Base-by-base conservation (phyloP, 2,797 vertebrate genomes). In the Labroides dimidiatus region DNA sequence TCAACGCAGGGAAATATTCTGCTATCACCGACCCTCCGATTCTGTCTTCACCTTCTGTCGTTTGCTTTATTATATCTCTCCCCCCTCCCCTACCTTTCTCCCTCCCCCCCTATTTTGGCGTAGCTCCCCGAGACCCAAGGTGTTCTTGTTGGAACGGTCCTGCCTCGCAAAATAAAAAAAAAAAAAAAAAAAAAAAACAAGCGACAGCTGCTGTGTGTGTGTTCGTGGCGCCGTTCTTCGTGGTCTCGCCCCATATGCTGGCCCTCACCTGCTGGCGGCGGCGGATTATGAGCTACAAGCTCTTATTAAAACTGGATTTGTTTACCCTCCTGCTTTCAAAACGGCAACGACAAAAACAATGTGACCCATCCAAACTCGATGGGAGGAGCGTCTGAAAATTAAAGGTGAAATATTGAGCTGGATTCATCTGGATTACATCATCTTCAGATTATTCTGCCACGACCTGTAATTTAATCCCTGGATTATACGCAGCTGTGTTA, bases 251-350 rank as follows among this genome's bases (percentile, higher is more conserved):
- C 93, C 93, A 94, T 93, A 94, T 94, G 93, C 75, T 87, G 84
- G 78, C 61, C 83, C 91, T 92, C 91, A 94, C 92, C 93, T 94
- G 92, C 92, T 89, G 92, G 84, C 57, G 74, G 66, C 39, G 33
- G 79, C 85, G 90, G 91, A 94, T 94, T 93, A 94, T 85, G 86
- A 93, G 86, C 89, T 92, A 93, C 91, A 93, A 91, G 91, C 77
- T 80, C 88, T 94, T 94, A 94, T 94, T 94, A 94, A 95, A 95
- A 93, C 88, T 91, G 91, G 93, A 94, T 93, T 93, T 94, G 93
- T 93, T 92, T 89, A 91, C 86, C 87, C 91, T 91, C 88, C 82
- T 16, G 84, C 87, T 58, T 61, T 65, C 68, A 24, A 17, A 52
- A 3, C 47, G 27, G 74, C 67, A 43, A 87, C 81, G 81, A 87